Evolutionary conservation across 2,113 vertebrate species (phyloP), one percentile per base, ranked within the genome.

Genomic region (Bos javanicus): DNA sequence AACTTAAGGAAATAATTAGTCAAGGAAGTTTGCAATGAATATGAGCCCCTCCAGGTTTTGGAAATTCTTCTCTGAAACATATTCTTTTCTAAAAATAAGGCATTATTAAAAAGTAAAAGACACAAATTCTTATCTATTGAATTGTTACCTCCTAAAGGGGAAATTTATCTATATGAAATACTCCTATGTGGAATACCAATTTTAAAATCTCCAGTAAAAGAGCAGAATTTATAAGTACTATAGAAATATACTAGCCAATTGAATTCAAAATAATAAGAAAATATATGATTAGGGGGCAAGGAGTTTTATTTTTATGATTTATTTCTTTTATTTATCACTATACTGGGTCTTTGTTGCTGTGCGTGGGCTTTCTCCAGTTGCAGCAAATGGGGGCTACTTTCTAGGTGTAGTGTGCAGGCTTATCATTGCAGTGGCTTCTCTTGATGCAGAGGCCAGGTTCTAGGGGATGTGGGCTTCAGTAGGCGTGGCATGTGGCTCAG

Each of bases 1-100:
- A 87, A 96, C 52, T 84, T n/a, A 91, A 89, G 64, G n/a, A 82
- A 91, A 87, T 64, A 88, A 52, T 96, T 96, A 43, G 7, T 86
- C 36, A 90, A 92, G 85, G 71, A 91, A 90, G 48, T 74, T 87
- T 48, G 39, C 13, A 36, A 80, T 86, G 39, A 85, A 71, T 43
- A 36, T 95, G 14, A 4, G 0, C 48, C 28, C 71, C 25, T 93
- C 82, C 93, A 76, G 64, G 36, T 62, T 82, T 96, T 87, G 23
- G 19, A 89, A 94, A 21, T 56, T 93, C 71, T 59, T 56, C 25
- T 80, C 67, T 48, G 57, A 95, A 96, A 59, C 19, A 21, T 54
- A 83, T 82, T 85, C 28, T 48, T 95, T 88, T 90, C 56, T 94
- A 95, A 57, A 64, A 93, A 90, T 48, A 57, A 74, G 30, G 1